Base-by-base conservation (phyloP, 2,888 invertebrate genomes). In the Pheosia gnoma region DNA sequence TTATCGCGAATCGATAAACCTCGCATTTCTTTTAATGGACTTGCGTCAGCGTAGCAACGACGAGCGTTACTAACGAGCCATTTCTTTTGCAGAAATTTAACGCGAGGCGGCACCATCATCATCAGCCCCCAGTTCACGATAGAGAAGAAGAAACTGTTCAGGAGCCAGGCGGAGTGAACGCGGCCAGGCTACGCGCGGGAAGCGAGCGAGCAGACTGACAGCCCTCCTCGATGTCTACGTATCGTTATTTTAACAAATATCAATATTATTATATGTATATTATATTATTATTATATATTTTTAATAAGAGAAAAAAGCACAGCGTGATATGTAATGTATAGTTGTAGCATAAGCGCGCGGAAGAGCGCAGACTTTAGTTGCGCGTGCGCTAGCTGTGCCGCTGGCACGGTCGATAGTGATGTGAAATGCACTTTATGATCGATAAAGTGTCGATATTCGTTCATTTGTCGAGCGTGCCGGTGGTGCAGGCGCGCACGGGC, bases 81-180 rank as follows among this genome's bases (percentile, higher is more conserved):
- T 72, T 66, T 77, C 65, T 67, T 67, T 84, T 81, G 68, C 94
- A 97, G 97, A 95, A 98, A 97, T 89, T 94, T 98, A 80, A 96
- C 97, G 75, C 95, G 97, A 90, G 96, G 97, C 91, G 96, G 97
- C 88, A 97, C 97, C 77, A 96, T 98, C 83, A 96, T 98, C 93
- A 97, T 98, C 88, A 97, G 97, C 94, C 96, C 96, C 80, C 97
- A 96, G 86, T 98, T 97, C 94, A 96, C 96, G 84, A 94, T 98
- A 93, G 97, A 96, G 88, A 98, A 98, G 95, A 97, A 97, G 91
- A 98, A 98, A 93, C 94, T 98, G 79, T 98, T 98, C 94, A 95
- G 97, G 84, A 96, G 96, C 81, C 95, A 95, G 85, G 94, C 95
- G 77, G 91, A 94, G 85, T 93, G 90, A 84, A 75, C 68, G 25